phyloP scores from a whole-genome alignment of 2,888 invertebrate species.

The Clepsis dumicolana region DNA sequence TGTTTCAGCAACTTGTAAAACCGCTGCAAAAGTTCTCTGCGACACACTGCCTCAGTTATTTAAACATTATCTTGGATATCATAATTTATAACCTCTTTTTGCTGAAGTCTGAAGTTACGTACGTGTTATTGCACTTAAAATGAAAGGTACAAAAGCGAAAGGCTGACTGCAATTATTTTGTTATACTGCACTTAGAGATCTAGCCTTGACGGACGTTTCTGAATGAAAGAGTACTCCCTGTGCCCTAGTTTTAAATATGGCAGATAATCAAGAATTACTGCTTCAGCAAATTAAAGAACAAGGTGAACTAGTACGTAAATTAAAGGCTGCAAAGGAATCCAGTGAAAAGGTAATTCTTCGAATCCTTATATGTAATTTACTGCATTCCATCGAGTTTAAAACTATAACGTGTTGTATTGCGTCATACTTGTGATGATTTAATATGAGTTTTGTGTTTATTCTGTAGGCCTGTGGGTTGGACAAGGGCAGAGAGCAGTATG shows the following conservation, averaged over 20 bases:
- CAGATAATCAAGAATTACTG: conserved; percentile 70
- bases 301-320: conserved; percentile 92
- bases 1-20: conserved; percentile 19
- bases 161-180: conserved; percentile 54
- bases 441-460: conserved; percentile 45
- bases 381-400: conserved; percentile 9
- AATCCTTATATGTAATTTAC: conserved; percentile 8
- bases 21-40: not conserved
- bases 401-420: conserved; percentile 16
- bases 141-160: conserved; percentile 68
- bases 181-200: conserved; percentile 60
- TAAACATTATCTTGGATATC: not conserved
- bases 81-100: conserved; percentile 40
- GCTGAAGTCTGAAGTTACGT: conserved; percentile 19
- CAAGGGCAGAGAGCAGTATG: conserved; percentile 50
- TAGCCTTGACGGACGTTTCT: conserved; percentile 59
- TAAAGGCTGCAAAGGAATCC: conserved; percentile 93
- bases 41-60: not conserved
- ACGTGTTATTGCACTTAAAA: conserved; percentile 48
- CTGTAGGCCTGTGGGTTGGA: conserved; percentile 63
- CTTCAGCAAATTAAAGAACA: conserved; percentile 85
- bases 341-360: conserved; percentile 88
- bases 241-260: conserved; percentile 59
- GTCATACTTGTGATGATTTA: conserved; percentile 18
- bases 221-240: conserved; percentile 47